Evolutionary conservation across 2,797 vertebrate genomes (phyloP), one percentile per base, ranked within the genome.

Genomic region (Siniperca obscura): DNA sequence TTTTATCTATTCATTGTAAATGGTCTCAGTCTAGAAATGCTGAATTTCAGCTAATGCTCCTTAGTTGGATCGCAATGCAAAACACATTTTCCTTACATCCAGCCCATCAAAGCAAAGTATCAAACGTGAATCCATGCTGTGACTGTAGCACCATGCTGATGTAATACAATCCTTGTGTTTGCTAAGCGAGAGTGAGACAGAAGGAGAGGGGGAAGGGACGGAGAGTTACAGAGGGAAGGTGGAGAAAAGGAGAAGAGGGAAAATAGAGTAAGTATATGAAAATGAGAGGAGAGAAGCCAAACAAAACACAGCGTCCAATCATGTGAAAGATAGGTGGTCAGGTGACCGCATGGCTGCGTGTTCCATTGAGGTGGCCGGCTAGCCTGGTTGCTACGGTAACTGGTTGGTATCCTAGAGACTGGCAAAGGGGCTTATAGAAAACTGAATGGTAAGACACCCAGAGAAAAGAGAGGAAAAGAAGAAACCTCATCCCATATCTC

Each of bases 361-460:
- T 42, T 92, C 64, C 76, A 87, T 53, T 65, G 91, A 91, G 80
- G 90, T 82, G 86, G 82, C 81, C 50, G 22, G 85, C 82, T 78
- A 89, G 88, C 46, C 74, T 62, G 87, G 94, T 94, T 94, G 89
- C 94, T 89, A 94, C 42, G 90, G 94, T 89, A 92, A 94, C 94
- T 84, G 87, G 62, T 85, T 73, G 85, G 93, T 93, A 92, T 92
- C 93, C 92, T 92, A 89, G 93, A 93, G 90, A 94, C 93, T 84
- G 85, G 86, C 80, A 73, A 85, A 78, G 82, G 70, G 87, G 88
- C 78, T 91, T 87, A 82, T 60, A 86, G 85, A 90, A 90, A 92
- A 87, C 71, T 85, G 89, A 91, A 91, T 90, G 84, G 78, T 75
- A 67, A 81, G 74, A 87, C 50, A 81, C 27, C 38, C 27, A 66